Evolutionary conservation across 1,140 invertebrate genomes (phyloP), one percentile per base, ranked within the genome.

Genomic region (Apis laboriosa): DNA sequence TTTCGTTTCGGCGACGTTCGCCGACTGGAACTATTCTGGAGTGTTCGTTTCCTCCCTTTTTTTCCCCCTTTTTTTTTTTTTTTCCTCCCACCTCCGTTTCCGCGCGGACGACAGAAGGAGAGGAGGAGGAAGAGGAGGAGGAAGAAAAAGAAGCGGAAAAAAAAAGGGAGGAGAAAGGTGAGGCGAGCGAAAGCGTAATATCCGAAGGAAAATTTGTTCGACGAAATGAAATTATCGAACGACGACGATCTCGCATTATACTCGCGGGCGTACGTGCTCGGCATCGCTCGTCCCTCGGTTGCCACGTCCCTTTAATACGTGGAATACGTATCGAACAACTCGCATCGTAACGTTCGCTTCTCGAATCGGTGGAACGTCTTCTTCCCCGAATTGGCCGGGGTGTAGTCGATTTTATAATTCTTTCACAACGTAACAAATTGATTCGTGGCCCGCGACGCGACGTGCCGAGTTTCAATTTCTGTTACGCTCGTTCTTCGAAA

Each of bases 161-260:
- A 34, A 34, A 4, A 9, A 8, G 9, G 17, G 34, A 9, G 17
- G 24, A 60, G 24, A 9, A 34, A 15, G 53, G 53, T 13, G 68
- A 55, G 74, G 28, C 49, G 60, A 17, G 21, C 72, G 43, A 53
- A 51, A 58, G 34, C 76, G 66, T 80, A 80, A 78, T 75, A 71
- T 58, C 63, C 58, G 58, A 58, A n/a, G 17, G 77, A 71, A 67
- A 87, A 87, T 87, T 88, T 78, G 85, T 86, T 83, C 79, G 64
- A 61, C 78, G 49, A 80, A 87, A 88, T 84, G 86, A 88, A 87
- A 88, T 88, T 84, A 88, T 87, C 80, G 34, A 43, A 43, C 81
- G 60, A 51, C 76, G 72, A 73, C 72, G 68, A 64, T 58, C 66
- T 67, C 73, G 77, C 56, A 66, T 82, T 82, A 82, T 86, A 84